A percentile compares a stretch with the other conserved stretches of the same genome.
These are phyloP conservation scores for Platysteira castanea DNA, from an alignment of 2,113 vertebrate genomes.

Conservation along the genomic window DNA sequence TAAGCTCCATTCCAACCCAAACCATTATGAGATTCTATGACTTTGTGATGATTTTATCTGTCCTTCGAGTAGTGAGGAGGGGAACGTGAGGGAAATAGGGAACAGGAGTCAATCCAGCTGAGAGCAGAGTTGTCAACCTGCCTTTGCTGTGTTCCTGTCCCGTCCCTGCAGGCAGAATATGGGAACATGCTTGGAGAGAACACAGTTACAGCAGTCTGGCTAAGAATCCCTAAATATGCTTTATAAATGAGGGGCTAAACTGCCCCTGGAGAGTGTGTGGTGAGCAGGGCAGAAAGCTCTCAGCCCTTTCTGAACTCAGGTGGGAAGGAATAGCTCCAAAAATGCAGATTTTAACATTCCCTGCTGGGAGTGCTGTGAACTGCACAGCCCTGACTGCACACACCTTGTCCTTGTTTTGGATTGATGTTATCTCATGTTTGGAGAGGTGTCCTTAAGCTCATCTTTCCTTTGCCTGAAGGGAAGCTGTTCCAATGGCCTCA, in stretches of 20 bases:
- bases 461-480: neutral
- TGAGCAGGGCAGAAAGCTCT: neutral
- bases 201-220: neutral
- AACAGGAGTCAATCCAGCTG: neutral
- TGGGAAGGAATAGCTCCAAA: neutral
- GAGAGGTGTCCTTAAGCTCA: neutral
- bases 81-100: neutral
- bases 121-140: neutral
- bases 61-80: neutral
- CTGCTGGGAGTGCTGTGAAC: neutral
- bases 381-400: neutral
- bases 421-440: neutral
- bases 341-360: neutral
- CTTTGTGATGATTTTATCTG: neutral
- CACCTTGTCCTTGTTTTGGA: neutral
- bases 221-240: neutral
- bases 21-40: neutral
- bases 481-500: constrained; percentile 54
- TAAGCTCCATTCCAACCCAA: neutral
- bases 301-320: neutral
- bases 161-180: neutral
- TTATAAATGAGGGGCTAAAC: neutral
- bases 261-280: neutral
- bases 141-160: neutral
- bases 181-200: neutral